Evolutionary conservation across 2,797 vertebrate genomes (phyloP).

Genomic region (Poeciliopsis turneri): DNA sequence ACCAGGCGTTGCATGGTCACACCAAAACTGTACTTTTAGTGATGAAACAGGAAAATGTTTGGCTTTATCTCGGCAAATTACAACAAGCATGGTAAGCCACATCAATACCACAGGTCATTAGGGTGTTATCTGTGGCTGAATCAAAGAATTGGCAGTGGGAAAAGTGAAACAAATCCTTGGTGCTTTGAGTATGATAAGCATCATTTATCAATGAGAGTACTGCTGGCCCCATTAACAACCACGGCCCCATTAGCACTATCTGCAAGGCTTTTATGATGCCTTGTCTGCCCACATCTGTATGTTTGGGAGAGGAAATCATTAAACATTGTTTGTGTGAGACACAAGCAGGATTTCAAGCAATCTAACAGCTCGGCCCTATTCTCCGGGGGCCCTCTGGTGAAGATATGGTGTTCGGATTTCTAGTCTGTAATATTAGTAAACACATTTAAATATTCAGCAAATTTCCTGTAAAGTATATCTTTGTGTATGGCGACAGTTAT

Average conservation of each 20-base stretch:
- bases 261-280: slow-evolving; percentile 78
- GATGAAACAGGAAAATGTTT: slow-evolving; percentile 13
- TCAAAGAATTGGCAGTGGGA: slow-evolving; percentile 66
- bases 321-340: slow-evolving; percentile 76
- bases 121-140: slow-evolving; percentile 69
- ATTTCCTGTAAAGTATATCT: slow-evolving; percentile 2
- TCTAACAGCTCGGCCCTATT: slow-evolving; percentile 58
- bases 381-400: slow-evolving; percentile 53
- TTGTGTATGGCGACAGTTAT: background rate
- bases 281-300: slow-evolving; percentile 77
- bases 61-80: slow-evolving; percentile 26
- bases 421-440: slow-evolving; percentile 28
- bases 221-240: slow-evolving; percentile 82
- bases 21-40: slow-evolving; percentile 17
- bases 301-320: slow-evolving; percentile 80
- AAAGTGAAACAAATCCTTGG: slow-evolving; percentile 80
- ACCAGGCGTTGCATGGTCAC: background rate
- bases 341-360: slow-evolving; percentile 66
- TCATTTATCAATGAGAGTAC: slow-evolving; percentile 83
- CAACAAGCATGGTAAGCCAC: slow-evolving; percentile 35
- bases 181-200: slow-evolving; percentile 78
- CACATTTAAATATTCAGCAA: slow-evolving; percentile 17
- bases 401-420: slow-evolving; percentile 52
- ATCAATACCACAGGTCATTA: slow-evolving; percentile 61
- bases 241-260: slow-evolving; percentile 83